Conservation (phyloP, 2,113 vertebrate genomes). For the Pleuronectes platessa region DNA sequence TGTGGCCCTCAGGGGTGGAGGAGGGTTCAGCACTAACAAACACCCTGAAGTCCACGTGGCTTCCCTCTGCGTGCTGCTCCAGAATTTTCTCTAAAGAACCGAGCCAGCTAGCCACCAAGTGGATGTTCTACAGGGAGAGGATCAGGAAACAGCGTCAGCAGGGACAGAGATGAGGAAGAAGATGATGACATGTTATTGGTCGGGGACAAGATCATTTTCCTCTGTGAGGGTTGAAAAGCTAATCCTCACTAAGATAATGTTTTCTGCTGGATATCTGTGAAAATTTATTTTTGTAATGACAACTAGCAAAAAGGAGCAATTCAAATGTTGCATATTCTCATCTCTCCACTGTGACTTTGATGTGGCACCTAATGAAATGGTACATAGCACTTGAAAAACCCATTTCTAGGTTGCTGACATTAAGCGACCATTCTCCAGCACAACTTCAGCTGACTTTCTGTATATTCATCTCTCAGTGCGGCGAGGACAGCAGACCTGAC, state of each 20-base stretch:
- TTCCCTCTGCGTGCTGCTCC: conserved; percentile 85
- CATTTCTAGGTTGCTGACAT: conserved; percentile 54
- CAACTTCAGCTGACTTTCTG: conserved; percentile 57
- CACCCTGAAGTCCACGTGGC: conserved; percentile 87
- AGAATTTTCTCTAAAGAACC: conserved; percentile 90
- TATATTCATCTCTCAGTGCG: conserved; percentile 54
- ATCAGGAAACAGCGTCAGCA: neutral
- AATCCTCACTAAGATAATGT: conserved; percentile 26
- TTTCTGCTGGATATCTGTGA: conserved; percentile 33
- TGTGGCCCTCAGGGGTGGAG: conserved; percentile 83
- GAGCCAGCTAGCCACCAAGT: conserved; percentile 94
- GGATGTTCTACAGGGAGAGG: conserved; percentile 87
- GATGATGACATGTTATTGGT: neutral
- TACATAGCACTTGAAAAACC: conserved; percentile 59
- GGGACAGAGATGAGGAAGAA: neutral
- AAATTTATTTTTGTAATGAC: conserved; percentile 49
- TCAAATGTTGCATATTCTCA: conserved; percentile 47
- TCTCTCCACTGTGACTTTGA: conserved; percentile 61
- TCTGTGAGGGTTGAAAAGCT: conserved; percentile 7
- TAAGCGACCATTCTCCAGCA: conserved; percentile 12
- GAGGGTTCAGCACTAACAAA: conserved; percentile 95
- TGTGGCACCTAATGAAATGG: conserved; percentile 70
- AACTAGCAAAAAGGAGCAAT: conserved; percentile 60
- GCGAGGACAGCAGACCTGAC: conserved; percentile 25
- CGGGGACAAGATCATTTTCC: conserved; percentile 12